Base-by-base conservation (phyloP, 1,140 invertebrate genomes). In the Oncopodura yosiiana region DNA sequence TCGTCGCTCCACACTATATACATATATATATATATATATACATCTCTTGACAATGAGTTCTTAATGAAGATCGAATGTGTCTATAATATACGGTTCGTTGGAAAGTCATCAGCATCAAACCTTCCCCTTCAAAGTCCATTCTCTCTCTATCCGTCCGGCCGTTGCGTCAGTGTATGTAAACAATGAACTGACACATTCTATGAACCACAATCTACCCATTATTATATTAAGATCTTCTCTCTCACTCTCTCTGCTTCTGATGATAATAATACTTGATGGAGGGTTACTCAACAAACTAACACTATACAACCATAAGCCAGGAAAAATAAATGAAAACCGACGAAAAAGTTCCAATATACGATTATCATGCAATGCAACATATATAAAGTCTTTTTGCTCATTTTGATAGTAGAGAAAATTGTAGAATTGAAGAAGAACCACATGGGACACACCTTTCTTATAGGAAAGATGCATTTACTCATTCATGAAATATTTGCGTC, bases 41-140 rank as follows among this genome's bases (percentile, higher is more conserved):
- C n/a, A 29, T 46, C 34, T 48, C 44, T 46, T n/a, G 52, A 46
- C 52, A 46, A 46, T 48, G 52, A 39, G 27, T 23, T 39, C 38
- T 34, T 57, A 57, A 57, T 57, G 55, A 57, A 57, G 55, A 57
- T 57, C 55, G 55, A 57, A 57, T 57, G 46, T 46, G 49, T 42
- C 49, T 52, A 39, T 52, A 45, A 32, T 26, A 50, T 26, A 41
- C 36, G 24, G 36, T 49, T 34, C 41, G 30, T 16, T 44, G 27
- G 29, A 53, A 29, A 21, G 37, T 41, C 24, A 51, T 29, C 24
- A 34, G 18, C 49, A 41, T 27, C 39, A 24, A 51, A 41, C 24
- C 24, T 24, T 19, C 26, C 3, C 30, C 34, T 34, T n/a, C 50
- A 27, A 36, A n/a, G n/a, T n/a, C n/a, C n/a, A n/a, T n/a, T n/a